phyloP scores from a whole-genome alignment of 2,113 vertebrate species.

The Thinocorus orbignyianus region DNA sequence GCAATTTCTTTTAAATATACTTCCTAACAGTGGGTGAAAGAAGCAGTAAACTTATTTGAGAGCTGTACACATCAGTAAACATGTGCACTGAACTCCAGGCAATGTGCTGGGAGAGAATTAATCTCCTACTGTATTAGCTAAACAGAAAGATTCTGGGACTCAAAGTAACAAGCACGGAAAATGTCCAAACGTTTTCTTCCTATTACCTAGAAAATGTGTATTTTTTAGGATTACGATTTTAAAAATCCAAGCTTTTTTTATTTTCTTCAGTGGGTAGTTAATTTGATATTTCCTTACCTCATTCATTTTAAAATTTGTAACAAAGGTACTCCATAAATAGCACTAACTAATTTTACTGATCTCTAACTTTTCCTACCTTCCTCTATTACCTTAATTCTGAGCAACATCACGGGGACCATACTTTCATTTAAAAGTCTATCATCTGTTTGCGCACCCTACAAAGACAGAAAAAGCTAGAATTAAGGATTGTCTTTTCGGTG shows the following conservation, averaged over 20 bases:
- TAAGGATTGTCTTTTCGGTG: neutral
- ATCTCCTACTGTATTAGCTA: conserved; percentile 80
- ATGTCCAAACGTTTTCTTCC: neutral
- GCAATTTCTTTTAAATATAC: conserved; percentile 85
- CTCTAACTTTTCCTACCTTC: neutral
- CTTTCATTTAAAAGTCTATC: neutral
- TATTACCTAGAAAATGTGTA: conserved; percentile 13
- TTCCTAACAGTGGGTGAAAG: conserved; percentile 81
- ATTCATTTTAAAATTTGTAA: neutral
- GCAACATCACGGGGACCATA: neutral
- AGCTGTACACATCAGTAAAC: conserved; percentile 90
- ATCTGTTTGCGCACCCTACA: neutral
- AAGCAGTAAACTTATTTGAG: conserved; percentile 83
- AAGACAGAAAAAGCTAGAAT: neutral
- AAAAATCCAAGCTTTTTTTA: neutral
- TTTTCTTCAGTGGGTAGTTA: neutral
- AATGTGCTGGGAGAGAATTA: conserved; percentile 83
- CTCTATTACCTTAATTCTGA: neutral
- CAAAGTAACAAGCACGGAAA: conserved; percentile 41
- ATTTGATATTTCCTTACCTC: neutral
- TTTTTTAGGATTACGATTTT: conserved; percentile 39
- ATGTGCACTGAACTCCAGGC: conserved; percentile 79
- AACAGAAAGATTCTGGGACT: conserved; percentile 73
- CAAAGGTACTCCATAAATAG: neutral
- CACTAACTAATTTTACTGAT: neutral